These are phyloP conservation scores for Aricia agestis DNA, from an alignment of 1,140 invertebrate species.

Conservation along the genomic window DNA sequence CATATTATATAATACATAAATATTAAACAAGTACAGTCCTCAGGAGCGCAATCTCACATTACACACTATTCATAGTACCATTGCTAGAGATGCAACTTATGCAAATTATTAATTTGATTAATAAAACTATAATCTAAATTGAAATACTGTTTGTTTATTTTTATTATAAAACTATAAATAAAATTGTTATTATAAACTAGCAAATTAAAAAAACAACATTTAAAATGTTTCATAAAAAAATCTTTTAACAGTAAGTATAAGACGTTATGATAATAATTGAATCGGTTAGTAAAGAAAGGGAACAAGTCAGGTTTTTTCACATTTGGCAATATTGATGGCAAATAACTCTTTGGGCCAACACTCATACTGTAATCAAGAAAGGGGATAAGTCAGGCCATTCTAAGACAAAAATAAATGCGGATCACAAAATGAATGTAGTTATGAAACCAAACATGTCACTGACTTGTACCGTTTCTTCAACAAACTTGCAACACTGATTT, in stretches of 20 bases:
- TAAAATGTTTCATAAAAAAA: slow-evolving; percentile 41
- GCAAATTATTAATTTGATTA: slow-evolving; percentile 33
- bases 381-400: too few relatives aligned
- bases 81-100: slow-evolving; percentile 18
- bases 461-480: too few relatives aligned
- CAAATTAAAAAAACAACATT: slow-evolving; percentile 58
- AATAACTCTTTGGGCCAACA: too few relatives aligned
- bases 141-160: slow-evolving; percentile 71
- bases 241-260: slow-evolving; percentile 26
- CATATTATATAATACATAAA: slow-evolving; percentile 62
- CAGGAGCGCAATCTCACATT: slow-evolving; percentile 46
- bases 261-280: not conserved
- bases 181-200: slow-evolving; percentile 36
- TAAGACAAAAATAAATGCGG: too few relatives aligned
- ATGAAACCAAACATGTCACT: too few relatives aligned
- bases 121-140: slow-evolving; percentile 53
- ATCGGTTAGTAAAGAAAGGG: too few relatives aligned
- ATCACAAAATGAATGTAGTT: too few relatives aligned
- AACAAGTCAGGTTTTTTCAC: too few relatives aligned
- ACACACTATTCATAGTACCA: slow-evolving; percentile 34
- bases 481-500: too few relatives aligned
- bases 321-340: too few relatives aligned
- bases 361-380: too few relatives aligned
- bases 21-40: slow-evolving; percentile 66
- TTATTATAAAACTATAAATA: slow-evolving; percentile 63